Percentiles rank a stretch among this genome's conserved stretches.
Conservation (phyloP, 2,113 vertebrate genomes). For the Probosciger aterrimus region DNA sequence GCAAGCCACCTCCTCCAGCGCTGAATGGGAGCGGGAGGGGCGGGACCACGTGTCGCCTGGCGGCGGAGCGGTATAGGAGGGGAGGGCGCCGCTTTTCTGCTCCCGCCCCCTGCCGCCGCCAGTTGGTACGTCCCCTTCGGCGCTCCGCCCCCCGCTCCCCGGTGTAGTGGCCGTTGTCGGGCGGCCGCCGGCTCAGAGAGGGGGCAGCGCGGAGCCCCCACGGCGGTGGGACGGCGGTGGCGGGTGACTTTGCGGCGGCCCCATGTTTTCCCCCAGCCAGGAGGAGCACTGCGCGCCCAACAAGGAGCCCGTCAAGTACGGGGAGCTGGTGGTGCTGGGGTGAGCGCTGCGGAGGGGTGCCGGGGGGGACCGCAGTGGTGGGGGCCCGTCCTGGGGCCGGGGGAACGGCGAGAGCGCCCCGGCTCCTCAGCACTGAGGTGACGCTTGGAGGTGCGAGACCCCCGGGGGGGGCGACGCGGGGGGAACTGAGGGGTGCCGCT, state of each 20-base stretch:
- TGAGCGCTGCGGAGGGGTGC: constrained; percentile 70
- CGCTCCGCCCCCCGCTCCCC: neutral
- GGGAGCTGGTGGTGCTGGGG: constrained; percentile 93
- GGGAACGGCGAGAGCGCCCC: neutral
- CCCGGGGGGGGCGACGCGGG: neutral
- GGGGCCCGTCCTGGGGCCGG: neutral
- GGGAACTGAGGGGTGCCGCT: neutral
- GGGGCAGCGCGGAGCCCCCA: neutral
- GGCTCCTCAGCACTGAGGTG: neutral
- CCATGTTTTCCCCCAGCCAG: constrained; percentile 91
- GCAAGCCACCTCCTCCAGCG: neutral
- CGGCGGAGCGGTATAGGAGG: no score
- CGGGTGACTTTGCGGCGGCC: constrained; percentile 52
- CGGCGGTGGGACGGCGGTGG: constrained; percentile 44
- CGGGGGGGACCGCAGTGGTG: no score
- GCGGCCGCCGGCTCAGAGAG: neutral
- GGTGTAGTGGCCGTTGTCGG: neutral
- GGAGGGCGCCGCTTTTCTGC: no score
- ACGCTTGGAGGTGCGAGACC: neutral
- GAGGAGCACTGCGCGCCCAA: constrained; percentile 90
- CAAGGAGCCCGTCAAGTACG: constrained; percentile 94
- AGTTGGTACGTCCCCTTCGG: neutral
- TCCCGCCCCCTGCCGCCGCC: neutral
- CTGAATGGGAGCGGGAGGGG: neutral
- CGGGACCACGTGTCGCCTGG: neutral